These are phyloP conservation scores for Ptychodera flava DNA, from an alignment of 35 echinoderm and acorn worm genomes.

Conservation along the genomic window DNA sequence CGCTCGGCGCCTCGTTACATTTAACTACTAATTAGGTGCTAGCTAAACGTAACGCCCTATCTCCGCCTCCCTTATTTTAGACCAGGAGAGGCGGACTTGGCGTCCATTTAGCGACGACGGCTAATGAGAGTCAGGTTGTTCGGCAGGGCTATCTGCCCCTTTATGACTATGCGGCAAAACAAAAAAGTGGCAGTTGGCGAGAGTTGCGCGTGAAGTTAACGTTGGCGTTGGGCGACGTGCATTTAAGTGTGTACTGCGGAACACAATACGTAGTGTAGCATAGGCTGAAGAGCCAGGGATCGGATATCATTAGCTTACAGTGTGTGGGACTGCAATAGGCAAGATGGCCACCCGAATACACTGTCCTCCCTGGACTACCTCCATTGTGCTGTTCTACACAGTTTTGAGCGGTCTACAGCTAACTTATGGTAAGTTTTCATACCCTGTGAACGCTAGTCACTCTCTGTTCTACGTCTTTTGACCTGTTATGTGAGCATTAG, in stretches of 20 bases:
- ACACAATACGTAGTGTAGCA: background rate
- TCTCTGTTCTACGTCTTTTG: background rate
- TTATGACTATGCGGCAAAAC: background rate
- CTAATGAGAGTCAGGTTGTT: background rate
- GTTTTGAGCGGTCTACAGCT: background rate
- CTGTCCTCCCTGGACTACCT: background rate
- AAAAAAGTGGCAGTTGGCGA: background rate
- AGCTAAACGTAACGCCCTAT: background rate
- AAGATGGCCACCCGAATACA: background rate
- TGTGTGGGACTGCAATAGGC: background rate
- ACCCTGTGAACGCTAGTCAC: background rate
- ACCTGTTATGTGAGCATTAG: background rate
- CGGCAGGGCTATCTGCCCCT: background rate
- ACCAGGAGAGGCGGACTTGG: background rate
- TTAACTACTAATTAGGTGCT: conserved; percentile 1
- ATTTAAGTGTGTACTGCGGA: background rate
- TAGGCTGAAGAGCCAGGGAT: background rate
- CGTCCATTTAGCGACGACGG: background rate
- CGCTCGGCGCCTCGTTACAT: background rate
- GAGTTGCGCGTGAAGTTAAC: background rate
- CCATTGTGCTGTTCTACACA: background rate
- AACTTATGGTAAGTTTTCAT: background rate
- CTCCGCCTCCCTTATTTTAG: background rate
- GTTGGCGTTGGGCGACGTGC: background rate
- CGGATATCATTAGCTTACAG: background rate